phyloP scores from a whole-genome alignment of 2,888 invertebrate species.

The Scaptomyza cyrtandrae region DNA sequence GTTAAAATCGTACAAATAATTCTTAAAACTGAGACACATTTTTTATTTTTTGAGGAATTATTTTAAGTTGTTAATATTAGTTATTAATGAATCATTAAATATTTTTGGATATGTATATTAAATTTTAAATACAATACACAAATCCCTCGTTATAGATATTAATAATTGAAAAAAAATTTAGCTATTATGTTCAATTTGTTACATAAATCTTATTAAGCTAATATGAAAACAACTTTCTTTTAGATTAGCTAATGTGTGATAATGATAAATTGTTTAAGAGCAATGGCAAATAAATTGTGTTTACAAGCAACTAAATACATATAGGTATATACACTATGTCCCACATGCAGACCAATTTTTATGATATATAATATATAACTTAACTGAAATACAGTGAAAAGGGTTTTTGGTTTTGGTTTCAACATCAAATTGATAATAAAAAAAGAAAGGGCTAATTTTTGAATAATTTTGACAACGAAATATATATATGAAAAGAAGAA shows the following conservation, averaged over 20 bases:
- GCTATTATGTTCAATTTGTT: not conserved
- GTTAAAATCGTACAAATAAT: no score
- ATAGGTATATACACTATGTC: slow-evolving; percentile 12
- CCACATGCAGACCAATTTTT: slow-evolving; percentile 43
- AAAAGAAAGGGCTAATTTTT: slow-evolving; percentile 9
- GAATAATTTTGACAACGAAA: slow-evolving; percentile 35
- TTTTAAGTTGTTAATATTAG: no score
- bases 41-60: no score
- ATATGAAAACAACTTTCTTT: not conserved
- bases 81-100: no score
- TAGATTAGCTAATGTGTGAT: slow-evolving; percentile 1
- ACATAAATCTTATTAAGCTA: not conserved
- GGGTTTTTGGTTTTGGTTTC: slow-evolving; percentile 4
- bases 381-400: slow-evolving; percentile 12
- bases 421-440: slow-evolving; percentile 14
- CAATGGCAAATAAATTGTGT: slow-evolving; percentile 1
- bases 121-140: not conserved
- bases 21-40: no score
- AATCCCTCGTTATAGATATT: not conserved
- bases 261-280: not conserved
- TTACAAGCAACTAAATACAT: slow-evolving; percentile 12
- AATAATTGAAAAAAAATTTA: not conserved
- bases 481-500: slow-evolving; percentile 10
- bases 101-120: no score
- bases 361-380: slow-evolving; percentile 5